Percentiles rank a stretch among this genome's conserved stretches.
Conservation (phyloP, 2,113 vertebrate species). For the Malurus melanocephalus region DNA sequence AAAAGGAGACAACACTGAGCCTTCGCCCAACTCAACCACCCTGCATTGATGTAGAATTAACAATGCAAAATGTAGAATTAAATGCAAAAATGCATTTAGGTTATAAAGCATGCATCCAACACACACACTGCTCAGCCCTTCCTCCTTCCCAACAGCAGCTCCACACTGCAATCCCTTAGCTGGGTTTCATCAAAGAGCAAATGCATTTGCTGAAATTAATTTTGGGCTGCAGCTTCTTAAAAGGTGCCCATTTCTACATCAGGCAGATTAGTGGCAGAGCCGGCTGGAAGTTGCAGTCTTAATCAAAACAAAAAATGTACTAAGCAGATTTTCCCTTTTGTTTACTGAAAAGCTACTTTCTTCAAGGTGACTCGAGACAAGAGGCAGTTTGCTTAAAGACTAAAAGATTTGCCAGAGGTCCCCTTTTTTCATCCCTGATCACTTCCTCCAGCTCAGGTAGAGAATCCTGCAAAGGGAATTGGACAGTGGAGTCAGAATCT, state of each 20-base stretch:
- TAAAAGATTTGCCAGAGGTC: background rate
- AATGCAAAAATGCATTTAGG: background rate
- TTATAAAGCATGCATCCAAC: fast-evolving
- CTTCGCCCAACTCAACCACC: too few relatives aligned
- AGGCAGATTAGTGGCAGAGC: background rate
- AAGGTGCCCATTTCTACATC: background rate
- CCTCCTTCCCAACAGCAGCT: background rate
- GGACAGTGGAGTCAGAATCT: background rate
- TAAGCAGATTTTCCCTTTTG: constrained; percentile 30
- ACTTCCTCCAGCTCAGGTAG: background rate
- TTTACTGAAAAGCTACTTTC: constrained; percentile 27
- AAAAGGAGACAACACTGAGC: background rate
- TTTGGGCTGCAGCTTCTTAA: background rate
- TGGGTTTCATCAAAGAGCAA: background rate
- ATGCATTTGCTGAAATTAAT: constrained; percentile 5
- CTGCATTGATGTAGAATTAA: too few relatives aligned
- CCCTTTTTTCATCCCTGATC: background rate
- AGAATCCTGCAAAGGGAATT: background rate
- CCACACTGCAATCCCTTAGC: background rate
- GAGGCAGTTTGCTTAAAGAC: background rate
- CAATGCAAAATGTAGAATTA: too few relatives aligned
- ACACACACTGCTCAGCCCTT: background rate
- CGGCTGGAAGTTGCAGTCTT: background rate
- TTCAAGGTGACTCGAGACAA: constrained; percentile 36
- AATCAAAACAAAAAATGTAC: constrained; percentile 6